Conservation (phyloP, 2,888 invertebrate genomes). For the Chloroclystis v-ata region DNA sequence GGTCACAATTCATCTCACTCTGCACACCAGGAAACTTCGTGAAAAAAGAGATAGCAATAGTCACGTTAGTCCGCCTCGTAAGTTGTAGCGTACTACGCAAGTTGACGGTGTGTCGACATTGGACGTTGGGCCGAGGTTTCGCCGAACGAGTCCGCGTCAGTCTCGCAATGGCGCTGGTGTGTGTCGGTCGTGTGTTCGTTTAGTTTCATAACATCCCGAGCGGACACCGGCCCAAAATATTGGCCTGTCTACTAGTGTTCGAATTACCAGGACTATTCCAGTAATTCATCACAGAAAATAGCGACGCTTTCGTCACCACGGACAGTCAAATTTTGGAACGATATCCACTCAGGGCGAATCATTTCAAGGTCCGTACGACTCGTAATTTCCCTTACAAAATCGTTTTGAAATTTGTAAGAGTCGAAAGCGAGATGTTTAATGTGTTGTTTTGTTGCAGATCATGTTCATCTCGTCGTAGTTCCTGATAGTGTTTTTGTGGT, state of each 20-base stretch:
- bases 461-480: slow-evolving; percentile 77
- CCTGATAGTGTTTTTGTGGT: slow-evolving; percentile 62
- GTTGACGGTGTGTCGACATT: slow-evolving; percentile 77
- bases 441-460: slow-evolving; percentile 69
- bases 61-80: slow-evolving; percentile 35
- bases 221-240: slow-evolving; percentile 80
- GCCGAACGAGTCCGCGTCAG: slow-evolving; percentile 51
- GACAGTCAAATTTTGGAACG: slow-evolving; percentile 78
- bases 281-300: slow-evolving; percentile 63
- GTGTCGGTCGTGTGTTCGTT: slow-evolving; percentile 70
- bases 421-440: slow-evolving; percentile 45
- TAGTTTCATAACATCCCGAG: slow-evolving; percentile 72
- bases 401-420: slow-evolving; percentile 61
- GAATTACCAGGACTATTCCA: slow-evolving; percentile 70
- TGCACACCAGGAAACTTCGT: slow-evolving; percentile 20
- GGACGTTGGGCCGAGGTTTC: slow-evolving; percentile 74
- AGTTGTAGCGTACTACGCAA: slow-evolving; percentile 75
- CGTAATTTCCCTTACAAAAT: slow-evolving; percentile 73
- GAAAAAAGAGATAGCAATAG: slow-evolving; percentile 50
- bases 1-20: slow-evolving; percentile 55
- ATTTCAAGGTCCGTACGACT: slow-evolving; percentile 78
- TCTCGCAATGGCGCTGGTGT: slow-evolving; percentile 77
- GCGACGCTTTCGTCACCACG: slow-evolving; percentile 63
- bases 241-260: slow-evolving; percentile 73
- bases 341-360: slow-evolving; percentile 77